Evolutionary conservation across 2,113 vertebrate genomes (phyloP).

Genomic region (Todiramphus saurophagus): DNA sequence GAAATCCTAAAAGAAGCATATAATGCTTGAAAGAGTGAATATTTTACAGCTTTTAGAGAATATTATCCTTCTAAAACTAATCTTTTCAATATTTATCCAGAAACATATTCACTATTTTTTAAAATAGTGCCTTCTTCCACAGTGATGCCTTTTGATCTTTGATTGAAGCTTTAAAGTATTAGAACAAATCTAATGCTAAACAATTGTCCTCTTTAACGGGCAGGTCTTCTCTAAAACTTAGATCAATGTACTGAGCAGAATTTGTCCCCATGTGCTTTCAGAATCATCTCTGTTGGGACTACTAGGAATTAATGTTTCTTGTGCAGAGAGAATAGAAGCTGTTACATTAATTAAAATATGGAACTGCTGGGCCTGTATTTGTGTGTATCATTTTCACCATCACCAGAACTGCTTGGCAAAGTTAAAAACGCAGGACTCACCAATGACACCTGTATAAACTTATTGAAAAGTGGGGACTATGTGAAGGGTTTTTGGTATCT

Average conservation of each 20-base stretch:
- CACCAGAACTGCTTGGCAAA: background rate
- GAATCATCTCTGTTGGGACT: background rate
- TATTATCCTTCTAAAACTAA: background rate
- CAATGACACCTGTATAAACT: background rate
- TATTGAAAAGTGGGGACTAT: background rate
- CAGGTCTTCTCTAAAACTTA: background rate
- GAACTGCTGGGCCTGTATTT: background rate
- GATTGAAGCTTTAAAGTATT: background rate
- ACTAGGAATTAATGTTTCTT: background rate
- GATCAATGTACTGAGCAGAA: background rate
- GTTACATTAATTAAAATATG: background rate
- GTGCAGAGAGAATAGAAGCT: background rate
- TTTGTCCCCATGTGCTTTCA: background rate
- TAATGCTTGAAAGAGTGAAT: background rate
- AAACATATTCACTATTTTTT: background rate
- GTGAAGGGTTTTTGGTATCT: fast-evolving
- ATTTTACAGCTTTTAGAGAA: background rate
- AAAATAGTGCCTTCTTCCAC: background rate
- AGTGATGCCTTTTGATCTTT: background rate
- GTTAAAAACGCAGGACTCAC: background rate
- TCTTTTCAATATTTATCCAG: background rate
- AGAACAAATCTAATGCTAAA: background rate
- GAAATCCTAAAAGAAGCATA: background rate
- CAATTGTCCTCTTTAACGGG: background rate
- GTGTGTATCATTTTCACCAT: background rate